Conservation (phyloP, 2,797 vertebrate genomes). For the Bradypodion ventrale region DNA sequence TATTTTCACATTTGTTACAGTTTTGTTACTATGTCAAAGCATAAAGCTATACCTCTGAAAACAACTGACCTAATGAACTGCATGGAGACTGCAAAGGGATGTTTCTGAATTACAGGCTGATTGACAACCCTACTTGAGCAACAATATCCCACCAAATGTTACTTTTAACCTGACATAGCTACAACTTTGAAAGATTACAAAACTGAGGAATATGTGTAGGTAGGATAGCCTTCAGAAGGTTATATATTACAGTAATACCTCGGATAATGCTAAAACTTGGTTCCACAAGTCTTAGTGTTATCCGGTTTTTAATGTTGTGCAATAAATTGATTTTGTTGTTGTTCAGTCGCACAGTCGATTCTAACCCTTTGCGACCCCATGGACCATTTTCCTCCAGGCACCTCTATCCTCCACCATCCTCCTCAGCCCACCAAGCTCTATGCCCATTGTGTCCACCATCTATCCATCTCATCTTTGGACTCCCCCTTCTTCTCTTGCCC, state of each 20-base stretch:
- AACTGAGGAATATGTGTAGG: not conserved
- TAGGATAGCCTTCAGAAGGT: not conserved
- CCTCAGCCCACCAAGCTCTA: too few relatives aligned
- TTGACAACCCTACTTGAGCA: not conserved
- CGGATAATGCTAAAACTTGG: too few relatives aligned
- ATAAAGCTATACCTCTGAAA: not conserved
- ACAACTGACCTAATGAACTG: not conserved
- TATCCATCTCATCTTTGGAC: too few relatives aligned
- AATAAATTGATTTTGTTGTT: too few relatives aligned
- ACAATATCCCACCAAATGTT: not conserved
- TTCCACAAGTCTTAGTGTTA: too few relatives aligned
- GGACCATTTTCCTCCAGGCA: too few relatives aligned
- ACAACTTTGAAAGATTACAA: not conserved
- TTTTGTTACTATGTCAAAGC: not conserved
- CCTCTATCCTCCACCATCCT: too few relatives aligned
- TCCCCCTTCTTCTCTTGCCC: too few relatives aligned
- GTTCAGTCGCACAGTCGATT: too few relatives aligned
- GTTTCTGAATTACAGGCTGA: not conserved
- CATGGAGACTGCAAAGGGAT: not conserved
- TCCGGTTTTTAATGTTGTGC: too few relatives aligned
- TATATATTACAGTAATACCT: not conserved
- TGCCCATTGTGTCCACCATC: too few relatives aligned
- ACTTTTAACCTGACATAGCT: not conserved
- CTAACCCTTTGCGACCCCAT: too few relatives aligned
- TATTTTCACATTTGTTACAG: not conserved